These are phyloP conservation scores for Erebia ligea DNA, from an alignment of 2,888 invertebrate genomes.

Conservation along the genomic window DNA sequence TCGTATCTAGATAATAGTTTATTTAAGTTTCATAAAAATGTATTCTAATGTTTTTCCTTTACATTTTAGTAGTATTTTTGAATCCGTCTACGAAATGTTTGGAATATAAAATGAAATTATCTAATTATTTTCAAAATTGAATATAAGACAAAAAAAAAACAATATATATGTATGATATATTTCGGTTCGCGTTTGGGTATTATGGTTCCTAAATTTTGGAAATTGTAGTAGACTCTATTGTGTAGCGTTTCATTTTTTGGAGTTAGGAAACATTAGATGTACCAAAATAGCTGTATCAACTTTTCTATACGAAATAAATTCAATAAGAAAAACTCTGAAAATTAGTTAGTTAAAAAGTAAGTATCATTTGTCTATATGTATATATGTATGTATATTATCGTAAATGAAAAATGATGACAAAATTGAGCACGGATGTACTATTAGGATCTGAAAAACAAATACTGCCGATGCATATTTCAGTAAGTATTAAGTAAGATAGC, in stretches of 20 bases:
- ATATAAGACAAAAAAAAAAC: constrained; percentile 65
- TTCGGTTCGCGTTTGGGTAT: constrained; percentile 82
- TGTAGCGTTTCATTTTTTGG: constrained; percentile 79
- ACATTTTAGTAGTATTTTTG: constrained; percentile 74
- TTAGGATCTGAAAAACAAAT: constrained; percentile 74
- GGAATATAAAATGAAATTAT: constrained; percentile 71
- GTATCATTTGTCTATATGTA: constrained; percentile 74
- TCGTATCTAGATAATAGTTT: constrained; percentile 74
- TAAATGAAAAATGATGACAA: constrained; percentile 59
- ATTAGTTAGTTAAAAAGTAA: constrained; percentile 78
- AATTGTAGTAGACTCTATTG: constrained; percentile 83
- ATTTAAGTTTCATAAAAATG: constrained; percentile 69
- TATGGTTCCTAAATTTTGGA: constrained; percentile 84
- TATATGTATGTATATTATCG: too few relatives aligned
- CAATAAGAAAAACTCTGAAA: constrained; percentile 74
- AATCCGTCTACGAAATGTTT: constrained; percentile 81
- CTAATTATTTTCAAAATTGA: constrained; percentile 81
- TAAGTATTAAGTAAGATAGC: constrained; percentile 62
- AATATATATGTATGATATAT: constrained; percentile 73
- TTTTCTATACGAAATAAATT: constrained; percentile 78
- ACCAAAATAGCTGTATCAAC: constrained; percentile 82
- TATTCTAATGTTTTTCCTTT: constrained; percentile 71
- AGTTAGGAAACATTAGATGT: constrained; percentile 78
- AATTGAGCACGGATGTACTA: constrained; percentile 81
- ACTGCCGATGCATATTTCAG: constrained; percentile 74